A percentile compares a stretch with the other conserved stretches of the same genome.
phyloP scores from a whole-genome alignment of 92 coral and sea anemone species.

The Phymanthus crucifer region DNA sequence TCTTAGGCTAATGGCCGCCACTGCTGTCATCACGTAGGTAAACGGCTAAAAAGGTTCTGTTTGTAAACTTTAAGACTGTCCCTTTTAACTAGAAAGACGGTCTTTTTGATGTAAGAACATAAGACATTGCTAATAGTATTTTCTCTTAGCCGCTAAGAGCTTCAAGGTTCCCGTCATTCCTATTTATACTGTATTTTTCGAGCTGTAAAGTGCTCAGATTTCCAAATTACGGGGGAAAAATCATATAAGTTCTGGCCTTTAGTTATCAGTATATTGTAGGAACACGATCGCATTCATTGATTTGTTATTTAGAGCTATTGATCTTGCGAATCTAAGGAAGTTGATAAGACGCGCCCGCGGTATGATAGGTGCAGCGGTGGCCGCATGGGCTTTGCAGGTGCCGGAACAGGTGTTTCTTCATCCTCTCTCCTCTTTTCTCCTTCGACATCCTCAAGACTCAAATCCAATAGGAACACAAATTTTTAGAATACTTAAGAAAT shows the following conservation, averaged over 20 bases:
- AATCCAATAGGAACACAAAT: neutral
- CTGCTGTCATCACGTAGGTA: neutral
- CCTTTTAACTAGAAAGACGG: slow-evolving; percentile 8
- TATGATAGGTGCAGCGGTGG: neutral
- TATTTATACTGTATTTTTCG: neutral
- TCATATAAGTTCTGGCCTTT: neutral
- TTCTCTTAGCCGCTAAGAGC: slow-evolving; percentile 6
- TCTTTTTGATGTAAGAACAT: neutral
- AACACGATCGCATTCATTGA: neutral
- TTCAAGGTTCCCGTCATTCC: neutral
- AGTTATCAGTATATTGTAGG: neutral
- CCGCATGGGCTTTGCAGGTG: neutral
- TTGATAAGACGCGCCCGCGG: neutral
- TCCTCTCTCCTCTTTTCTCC: neutral
- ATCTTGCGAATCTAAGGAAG: neutral
- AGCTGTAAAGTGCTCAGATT: neutral
- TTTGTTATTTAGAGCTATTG: neutral
- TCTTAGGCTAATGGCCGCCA: neutral
- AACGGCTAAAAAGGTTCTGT: neutral
- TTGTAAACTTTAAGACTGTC: neutral
- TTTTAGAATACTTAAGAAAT: neutral
- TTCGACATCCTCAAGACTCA: neutral
- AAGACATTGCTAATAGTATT: neutral
- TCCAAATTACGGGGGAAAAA: neutral
- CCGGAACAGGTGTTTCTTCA: neutral